phyloP scores from a whole-genome alignment of 2,888 invertebrate genomes.

The Malacosoma neustria region DNA sequence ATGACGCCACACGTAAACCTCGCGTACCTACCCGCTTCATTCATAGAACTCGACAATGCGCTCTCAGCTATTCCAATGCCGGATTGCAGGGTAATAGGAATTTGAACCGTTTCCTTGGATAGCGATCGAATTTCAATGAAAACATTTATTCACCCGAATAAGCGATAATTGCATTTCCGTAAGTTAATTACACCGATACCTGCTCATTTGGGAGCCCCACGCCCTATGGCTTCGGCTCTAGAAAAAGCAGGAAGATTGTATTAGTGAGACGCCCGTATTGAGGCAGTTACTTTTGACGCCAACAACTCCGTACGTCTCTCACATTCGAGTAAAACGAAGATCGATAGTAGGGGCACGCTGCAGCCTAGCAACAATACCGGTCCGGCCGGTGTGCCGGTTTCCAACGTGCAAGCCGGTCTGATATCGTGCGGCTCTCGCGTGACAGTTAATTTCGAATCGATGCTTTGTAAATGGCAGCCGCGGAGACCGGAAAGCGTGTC shows the following conservation, averaged over 20 bases:
- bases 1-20: slow-evolving; percentile 19
- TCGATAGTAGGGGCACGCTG: slow-evolving; percentile 21
- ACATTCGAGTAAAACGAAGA: slow-evolving; percentile 34
- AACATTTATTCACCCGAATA: slow-evolving; percentile 8
- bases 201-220: slow-evolving; percentile 69
- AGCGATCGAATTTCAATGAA: slow-evolving; percentile 19
- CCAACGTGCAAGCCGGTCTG: slow-evolving; percentile 25
- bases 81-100: slow-evolving; percentile 37
- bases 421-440: slow-evolving; percentile 45
- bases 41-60: slow-evolving; percentile 46
- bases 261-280: slow-evolving; percentile 69
- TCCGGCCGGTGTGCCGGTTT: slow-evolving; percentile 27
- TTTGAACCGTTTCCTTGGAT: slow-evolving; percentile 38
- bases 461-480: slow-evolving; percentile 42
- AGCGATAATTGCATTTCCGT: slow-evolving; percentile 2
- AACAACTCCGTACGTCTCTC: slow-evolving; percentile 72
- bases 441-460: slow-evolving; percentile 47
- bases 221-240: slow-evolving; percentile 63
- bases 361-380: slow-evolving; percentile 23
- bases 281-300: slow-evolving; percentile 65
- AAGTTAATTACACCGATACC: slow-evolving; percentile 25
- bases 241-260: slow-evolving; percentile 69
- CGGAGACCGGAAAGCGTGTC: slow-evolving; percentile 57
- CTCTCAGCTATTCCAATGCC: slow-evolving; percentile 32
- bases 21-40: slow-evolving; percentile 43